Evolutionary conservation across 2,888 invertebrate genomes (phyloP).

Genomic region (Leptinotarsa rubiginosa): DNA sequence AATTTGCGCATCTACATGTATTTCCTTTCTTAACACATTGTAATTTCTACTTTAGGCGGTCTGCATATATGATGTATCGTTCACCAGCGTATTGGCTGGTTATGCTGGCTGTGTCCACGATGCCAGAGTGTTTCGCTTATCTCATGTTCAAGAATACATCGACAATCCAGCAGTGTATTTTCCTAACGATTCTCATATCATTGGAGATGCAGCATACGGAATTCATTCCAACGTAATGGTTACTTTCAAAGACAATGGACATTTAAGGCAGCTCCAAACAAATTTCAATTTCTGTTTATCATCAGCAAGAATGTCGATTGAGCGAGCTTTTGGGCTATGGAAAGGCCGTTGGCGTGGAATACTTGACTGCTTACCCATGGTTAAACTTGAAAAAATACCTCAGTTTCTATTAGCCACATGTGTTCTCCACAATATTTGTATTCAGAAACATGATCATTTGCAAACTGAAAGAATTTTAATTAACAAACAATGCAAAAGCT

Average conservation of each 20-base stretch:
- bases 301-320: slow-evolving; percentile 23
- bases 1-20: no score
- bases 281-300: slow-evolving; percentile 24
- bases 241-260: slow-evolving; percentile 25
- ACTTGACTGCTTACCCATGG: no score
- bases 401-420: no score
- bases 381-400: no score
- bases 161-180: not conserved
- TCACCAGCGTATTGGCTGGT: slow-evolving; percentile 34
- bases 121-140: slow-evolving; percentile 44
- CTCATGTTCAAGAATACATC: slow-evolving; percentile 34
- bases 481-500: no score
- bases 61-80: no score
- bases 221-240: slow-evolving; percentile 17
- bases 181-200: not conserved
- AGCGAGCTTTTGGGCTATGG: slow-evolving; percentile 31
- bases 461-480: no score
- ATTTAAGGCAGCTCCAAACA: slow-evolving; percentile 10
- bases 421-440: no score
- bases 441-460: no score
- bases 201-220: slow-evolving; percentile 17
- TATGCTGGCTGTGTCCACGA: slow-evolving; percentile 48
- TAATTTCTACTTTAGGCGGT: no score
- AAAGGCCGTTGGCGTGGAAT: slow-evolving; percentile 17
- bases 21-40: no score